phyloP scores from a whole-genome alignment of 2,797 vertebrate species.

The Petrocephalus sullivani region DNA sequence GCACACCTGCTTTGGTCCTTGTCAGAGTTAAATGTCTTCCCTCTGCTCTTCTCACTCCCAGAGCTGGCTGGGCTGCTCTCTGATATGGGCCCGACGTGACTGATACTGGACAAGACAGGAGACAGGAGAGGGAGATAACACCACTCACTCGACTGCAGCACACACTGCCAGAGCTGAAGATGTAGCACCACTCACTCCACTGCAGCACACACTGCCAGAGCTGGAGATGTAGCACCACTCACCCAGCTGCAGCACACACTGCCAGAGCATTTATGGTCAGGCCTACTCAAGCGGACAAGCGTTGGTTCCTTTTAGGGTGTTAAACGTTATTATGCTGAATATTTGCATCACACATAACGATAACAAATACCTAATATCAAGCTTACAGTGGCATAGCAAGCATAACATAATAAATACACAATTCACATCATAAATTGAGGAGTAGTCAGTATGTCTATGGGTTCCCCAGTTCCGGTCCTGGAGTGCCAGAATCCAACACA shows the following conservation, averaged over 20 bases:
- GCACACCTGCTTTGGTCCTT: slow-evolving; percentile 76
- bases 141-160: neutral
- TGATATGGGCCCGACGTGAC: slow-evolving; percentile 85
- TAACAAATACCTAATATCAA: too few relatives aligned
- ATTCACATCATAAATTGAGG: too few relatives aligned
- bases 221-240: neutral
- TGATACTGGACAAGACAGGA: slow-evolving; percentile 66
- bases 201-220: too few relatives aligned
- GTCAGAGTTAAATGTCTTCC: slow-evolving; percentile 52
- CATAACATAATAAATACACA: too few relatives aligned
- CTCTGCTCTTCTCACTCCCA: slow-evolving; percentile 66
- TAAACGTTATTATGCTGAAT: too few relatives aligned
- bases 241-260: neutral
- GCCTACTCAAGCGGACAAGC: neutral
- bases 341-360: too few relatives aligned
- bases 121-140: neutral
- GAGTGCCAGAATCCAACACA: too few relatives aligned
- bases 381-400: too few relatives aligned
- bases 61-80: slow-evolving; percentile 84
- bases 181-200: neutral
- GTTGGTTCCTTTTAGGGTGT: neutral
- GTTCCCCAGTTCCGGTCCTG: too few relatives aligned
- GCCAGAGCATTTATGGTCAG: too few relatives aligned
- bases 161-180: too few relatives aligned
- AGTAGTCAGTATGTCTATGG: too few relatives aligned